Evolutionary conservation across 2,113 vertebrate species (phyloP).

Genomic region (Dendrocopos noguchii): DNA sequence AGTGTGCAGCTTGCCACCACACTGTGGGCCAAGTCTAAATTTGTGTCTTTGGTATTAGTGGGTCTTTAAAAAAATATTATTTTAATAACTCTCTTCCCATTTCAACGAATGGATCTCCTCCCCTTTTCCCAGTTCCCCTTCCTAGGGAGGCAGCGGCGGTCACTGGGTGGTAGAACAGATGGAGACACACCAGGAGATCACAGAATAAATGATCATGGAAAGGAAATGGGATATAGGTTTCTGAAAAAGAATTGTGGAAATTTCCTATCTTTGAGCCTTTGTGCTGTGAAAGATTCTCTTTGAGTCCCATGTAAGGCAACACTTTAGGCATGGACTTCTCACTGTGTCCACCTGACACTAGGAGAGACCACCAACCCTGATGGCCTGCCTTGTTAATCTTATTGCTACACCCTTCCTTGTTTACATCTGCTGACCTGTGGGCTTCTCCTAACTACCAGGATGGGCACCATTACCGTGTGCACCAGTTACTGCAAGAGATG

Average conservation of each 20-base stretch:
- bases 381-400: neutral
- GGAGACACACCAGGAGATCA: neutral
- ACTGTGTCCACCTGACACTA: neutral
- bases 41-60: neutral
- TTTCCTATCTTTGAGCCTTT: neutral
- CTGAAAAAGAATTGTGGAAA: neutral
- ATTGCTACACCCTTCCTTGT: neutral
- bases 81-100: neutral
- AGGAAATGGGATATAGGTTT: neutral
- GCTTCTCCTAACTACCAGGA: neutral
- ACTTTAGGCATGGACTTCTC: neutral
- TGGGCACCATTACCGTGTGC: neutral
- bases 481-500: neutral
- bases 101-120: neutral
- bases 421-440: rapidly evolving
- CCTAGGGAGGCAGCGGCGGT: neutral
- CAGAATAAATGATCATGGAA: too few relatives aligned
- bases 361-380: neutral
- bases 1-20: neutral
- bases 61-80: neutral
- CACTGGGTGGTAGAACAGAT: neutral
- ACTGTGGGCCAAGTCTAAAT: neutral
- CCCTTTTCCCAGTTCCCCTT: neutral
- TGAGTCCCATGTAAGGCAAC: neutral
- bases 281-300: neutral